These are phyloP conservation scores for Apocrypta bakeri DNA, from an alignment of 1,140 invertebrate species.

Conservation along the genomic window DNA sequence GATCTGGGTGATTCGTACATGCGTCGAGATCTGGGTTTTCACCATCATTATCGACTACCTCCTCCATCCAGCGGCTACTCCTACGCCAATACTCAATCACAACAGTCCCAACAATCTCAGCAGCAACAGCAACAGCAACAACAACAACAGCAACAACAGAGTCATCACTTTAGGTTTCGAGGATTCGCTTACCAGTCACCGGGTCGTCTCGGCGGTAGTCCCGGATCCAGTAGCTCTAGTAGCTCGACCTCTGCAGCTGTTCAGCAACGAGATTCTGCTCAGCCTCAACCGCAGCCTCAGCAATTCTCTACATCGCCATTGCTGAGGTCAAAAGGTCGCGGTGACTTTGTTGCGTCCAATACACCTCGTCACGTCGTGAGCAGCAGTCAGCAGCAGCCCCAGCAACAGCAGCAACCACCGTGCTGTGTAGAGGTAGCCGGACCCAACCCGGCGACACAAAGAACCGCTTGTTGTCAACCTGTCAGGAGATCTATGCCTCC, in stretches of 20 bases:
- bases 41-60: conserved; percentile 77
- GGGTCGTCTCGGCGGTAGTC: conserved; percentile 70
- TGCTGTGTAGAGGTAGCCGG: conserved; percentile 52
- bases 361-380: conserved; percentile 23
- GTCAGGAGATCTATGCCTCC: conserved; percentile 72
- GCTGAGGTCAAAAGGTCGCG: conserved; percentile 74
- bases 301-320: conserved; percentile 70
- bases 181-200: conserved; percentile 70
- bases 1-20: conserved; percentile 77
- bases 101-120: neutral
- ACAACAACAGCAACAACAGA: neutral
- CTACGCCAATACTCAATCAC: conserved; percentile 62
- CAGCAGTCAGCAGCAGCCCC: conserved; percentile 47
- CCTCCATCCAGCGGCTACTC: conserved; percentile 68
- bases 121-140: neutral
- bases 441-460: conserved; percentile 5
- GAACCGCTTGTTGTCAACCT: conserved; percentile 73
- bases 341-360: conserved; percentile 62
- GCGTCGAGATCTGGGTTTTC: conserved; percentile 77
- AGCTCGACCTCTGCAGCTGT: conserved; percentile 66
- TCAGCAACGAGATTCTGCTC: conserved; percentile 63
- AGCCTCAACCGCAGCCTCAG: conserved; percentile 46
- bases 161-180: conserved; percentile 66
- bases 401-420: conserved; percentile 62
- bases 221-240: conserved; percentile 73